Evolutionary conservation across 2,797 vertebrate species (phyloP).

Genomic region (Epinephelus malabaricus): DNA sequence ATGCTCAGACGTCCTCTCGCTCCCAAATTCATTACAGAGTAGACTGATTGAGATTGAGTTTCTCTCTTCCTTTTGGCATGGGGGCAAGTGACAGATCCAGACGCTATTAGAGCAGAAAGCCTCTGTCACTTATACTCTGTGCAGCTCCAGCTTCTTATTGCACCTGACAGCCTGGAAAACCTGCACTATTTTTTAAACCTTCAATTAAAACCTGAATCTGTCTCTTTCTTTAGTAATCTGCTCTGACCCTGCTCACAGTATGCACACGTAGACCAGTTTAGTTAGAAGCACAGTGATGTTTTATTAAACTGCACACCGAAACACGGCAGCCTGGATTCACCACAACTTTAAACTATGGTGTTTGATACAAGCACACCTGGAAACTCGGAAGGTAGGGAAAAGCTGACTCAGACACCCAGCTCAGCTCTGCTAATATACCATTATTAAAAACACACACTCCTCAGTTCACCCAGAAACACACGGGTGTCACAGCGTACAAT

Average conservation of each 20-base stretch:
- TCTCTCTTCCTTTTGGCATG: constrained; percentile 47
- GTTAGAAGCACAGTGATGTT: background rate
- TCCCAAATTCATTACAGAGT: constrained; percentile 67
- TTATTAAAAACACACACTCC: constrained; percentile 13
- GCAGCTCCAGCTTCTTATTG: constrained; percentile 55
- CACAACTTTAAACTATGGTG: constrained; percentile 16
- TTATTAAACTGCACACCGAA: background rate
- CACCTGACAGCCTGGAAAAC: constrained; percentile 59
- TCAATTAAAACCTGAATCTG: constrained; percentile 59
- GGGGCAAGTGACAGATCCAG: constrained; percentile 46
- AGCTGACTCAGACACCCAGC: constrained; percentile 23
- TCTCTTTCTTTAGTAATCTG: background rate
- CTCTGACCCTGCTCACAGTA: background rate
- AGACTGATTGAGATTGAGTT: constrained; percentile 68
- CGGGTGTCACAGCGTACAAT: constrained; percentile 8
- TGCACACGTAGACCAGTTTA: constrained; percentile 4
- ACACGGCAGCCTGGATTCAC: constrained; percentile 26
- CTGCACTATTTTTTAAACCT: constrained; percentile 26
- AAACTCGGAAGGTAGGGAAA: background rate
- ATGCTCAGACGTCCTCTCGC: constrained; percentile 26
- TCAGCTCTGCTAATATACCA: background rate
- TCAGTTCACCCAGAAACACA: constrained; percentile 2
- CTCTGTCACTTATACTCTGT: constrained; percentile 61
- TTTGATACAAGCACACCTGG: constrained; percentile 6
- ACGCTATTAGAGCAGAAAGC: constrained; percentile 57